Base-by-base conservation (phyloP, 2,113 vertebrate species). In the Vireo altiloquus region DNA sequence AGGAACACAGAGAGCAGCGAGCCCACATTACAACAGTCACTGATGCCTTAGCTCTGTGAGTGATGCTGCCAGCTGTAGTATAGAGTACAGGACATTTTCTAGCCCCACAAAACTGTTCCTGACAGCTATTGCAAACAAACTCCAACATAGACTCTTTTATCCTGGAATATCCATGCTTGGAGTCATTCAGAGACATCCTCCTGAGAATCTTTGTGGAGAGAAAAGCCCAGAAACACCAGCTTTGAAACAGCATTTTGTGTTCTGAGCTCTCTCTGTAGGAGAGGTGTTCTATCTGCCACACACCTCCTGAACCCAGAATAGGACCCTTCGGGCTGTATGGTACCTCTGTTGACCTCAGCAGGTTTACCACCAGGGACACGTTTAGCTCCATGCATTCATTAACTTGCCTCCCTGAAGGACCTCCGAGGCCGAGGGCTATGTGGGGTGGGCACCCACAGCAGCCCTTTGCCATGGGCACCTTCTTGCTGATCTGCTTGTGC, bases 201-300 rank as follows among this genome's bases (percentile, higher is more conserved):
- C 25, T 65, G 28, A 82, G 72, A 79, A 88, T 53, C 66, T 85
- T 40, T 16, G 0, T 71, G 63, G 57, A 82, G 53, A 79, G 7
- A 76, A 4, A 82, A 85, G 37, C 40, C 17, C 57, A 60, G 71
- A 85, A 87, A 75, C 24, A 56, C 28, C 53, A 90, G 22, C 53
- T 75, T 28, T 69, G 71, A 72, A 82, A 49, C 28, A 94, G 74
- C 42, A 57, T 39, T 78, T 74, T 64, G 31, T 87, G 46, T 85
- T 61, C 70, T 78, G 78, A 84, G n/a, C 39, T 89, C 6, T 90
- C 80, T 82, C 74, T 50, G 40, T 70, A 72, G 65, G 66, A 94
- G 74, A 65, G n/a, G 33, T 2, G 0, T 92, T 91, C 83, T 83
- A 91, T 76, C 89, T 94, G 88, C 81, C 63, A 35, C 46, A 69